Base-by-base conservation (phyloP, 2,797 vertebrate species). In the Meda fulgida region DNA sequence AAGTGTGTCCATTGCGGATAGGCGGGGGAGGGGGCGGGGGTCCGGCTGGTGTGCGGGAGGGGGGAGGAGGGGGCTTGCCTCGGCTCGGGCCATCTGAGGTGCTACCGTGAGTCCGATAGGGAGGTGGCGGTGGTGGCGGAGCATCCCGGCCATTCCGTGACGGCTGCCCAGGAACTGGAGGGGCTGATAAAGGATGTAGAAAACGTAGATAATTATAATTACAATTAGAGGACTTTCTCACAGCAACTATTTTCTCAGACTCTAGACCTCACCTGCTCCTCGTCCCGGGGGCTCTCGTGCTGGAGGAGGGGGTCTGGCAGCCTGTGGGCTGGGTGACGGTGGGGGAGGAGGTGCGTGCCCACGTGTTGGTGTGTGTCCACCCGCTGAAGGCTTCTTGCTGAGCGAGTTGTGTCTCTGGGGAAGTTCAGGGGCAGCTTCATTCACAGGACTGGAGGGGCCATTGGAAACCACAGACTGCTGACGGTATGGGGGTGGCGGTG, bases 381-480 rank as follows among this genome's bases (percentile, higher is more conserved):
- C 91, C 0, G 92, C 91, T 9, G 90, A 89, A 26, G 93, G 93
- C 91, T 97, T 98, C 93, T 95, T 96, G 94, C 97, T 94, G 88
- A 98, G 95, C 10, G 97, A 98, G 93, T 98, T 98, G 90, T 98
- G 97, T 88, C 97, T 96, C 93, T 97, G 96, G 0, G 97, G 97
- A 88, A 98, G 94, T 85, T 98, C 97, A 0, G 97, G 97, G 4
- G 95, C 96, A 0, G 86, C 90, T 73, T 97, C 97, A 0, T 91
- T 88, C 0, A 89, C 88, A 0, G 91, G 91, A 88, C 95, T 96
- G 63, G 95, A 93, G 1, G 96, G 96, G 4, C 97, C 96, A 1
- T 97, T 97, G 83, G 94, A 93, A 80, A 96, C 93, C 3, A 93
- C 81, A 0, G 95, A 93, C 21, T 96, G 95, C 21, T 96, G 96